A percentile compares a stretch with the other conserved stretches of the same genome.
Conservation (phyloP, 2,888 invertebrate species). For the Phasia obesa region DNA sequence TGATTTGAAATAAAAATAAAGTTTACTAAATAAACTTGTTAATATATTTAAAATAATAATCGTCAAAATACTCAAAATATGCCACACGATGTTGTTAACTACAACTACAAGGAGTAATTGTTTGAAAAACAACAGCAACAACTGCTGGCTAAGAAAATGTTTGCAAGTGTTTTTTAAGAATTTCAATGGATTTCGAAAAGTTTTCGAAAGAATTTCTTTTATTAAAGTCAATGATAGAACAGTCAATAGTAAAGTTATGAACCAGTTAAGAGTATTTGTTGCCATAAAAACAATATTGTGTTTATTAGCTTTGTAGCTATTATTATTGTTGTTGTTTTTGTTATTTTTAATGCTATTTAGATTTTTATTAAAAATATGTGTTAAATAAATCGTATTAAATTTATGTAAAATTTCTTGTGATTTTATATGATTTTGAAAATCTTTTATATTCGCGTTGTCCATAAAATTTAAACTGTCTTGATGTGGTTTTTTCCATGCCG, state of each 20-base stretch:
- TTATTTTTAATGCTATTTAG: neutral
- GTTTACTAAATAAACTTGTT: slow-evolving; percentile 2
- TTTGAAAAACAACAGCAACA: slow-evolving; percentile 26
- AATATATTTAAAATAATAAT: slow-evolving; percentile 12
- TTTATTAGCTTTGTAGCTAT: neutral
- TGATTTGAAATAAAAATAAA: slow-evolving; percentile 31
- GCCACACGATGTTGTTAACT: slow-evolving; percentile 19
- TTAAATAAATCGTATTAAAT: slow-evolving; percentile 48
- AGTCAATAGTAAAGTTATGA: slow-evolving; percentile 6
- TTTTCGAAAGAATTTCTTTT: slow-evolving; percentile 3
- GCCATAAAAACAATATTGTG: neutral
- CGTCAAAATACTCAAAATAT: neutral
- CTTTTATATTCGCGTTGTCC: neutral
- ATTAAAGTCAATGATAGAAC: slow-evolving; percentile 4
- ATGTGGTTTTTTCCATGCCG: neutral
- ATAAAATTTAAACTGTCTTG: slow-evolving; percentile 28
- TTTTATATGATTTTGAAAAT: slow-evolving; percentile 45
- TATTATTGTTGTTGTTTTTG: neutral
- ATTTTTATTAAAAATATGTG: slow-evolving; percentile 36
- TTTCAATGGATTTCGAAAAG: slow-evolving; percentile 6
- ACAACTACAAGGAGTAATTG: neutral
- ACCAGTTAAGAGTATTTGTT: slow-evolving; percentile 8
- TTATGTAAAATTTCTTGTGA: slow-evolving; percentile 51
- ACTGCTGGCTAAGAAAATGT: slow-evolving; percentile 9
- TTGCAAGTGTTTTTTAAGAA: neutral